Percentiles rank a stretch among this genome's conserved stretches.
phyloP scores from a whole-genome alignment of 2,797 vertebrate genomes.

The Neosilurus hyrtlii region DNA sequence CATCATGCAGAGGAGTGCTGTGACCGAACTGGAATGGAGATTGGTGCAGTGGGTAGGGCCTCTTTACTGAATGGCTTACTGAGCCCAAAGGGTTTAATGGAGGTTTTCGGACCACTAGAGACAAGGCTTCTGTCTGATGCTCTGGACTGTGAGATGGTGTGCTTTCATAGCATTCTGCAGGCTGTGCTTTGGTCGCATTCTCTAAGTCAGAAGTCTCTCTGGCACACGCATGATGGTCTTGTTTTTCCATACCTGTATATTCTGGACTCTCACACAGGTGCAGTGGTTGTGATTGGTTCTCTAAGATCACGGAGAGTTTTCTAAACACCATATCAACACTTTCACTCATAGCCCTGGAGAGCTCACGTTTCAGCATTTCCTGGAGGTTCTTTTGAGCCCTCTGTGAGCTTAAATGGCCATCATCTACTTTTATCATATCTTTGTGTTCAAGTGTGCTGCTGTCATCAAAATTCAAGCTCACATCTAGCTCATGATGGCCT shows the following conservation, averaged over 20 bases:
- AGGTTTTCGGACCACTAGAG: constrained; percentile 72
- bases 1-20: constrained; percentile 73
- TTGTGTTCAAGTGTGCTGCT: constrained; percentile 46
- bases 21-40: constrained; percentile 71
- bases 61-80: constrained; percentile 69
- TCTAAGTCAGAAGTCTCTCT: constrained; percentile 64
- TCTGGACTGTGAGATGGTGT: constrained; percentile 66
- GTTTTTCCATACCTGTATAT: constrained; percentile 60
- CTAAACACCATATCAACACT: constrained; percentile 85
- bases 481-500: constrained; percentile 33
- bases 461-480: constrained; percentile 51
- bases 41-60: constrained; percentile 70
- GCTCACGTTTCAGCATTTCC: constrained; percentile 81
- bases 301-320: constrained; percentile 67
- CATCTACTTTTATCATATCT: constrained; percentile 57
- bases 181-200: constrained; percentile 60
- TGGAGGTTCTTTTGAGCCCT: constrained; percentile 71
- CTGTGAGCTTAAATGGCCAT: constrained; percentile 57
- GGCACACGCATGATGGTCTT: constrained; percentile 54
- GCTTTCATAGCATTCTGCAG: constrained; percentile 70
- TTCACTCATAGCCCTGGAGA: constrained; percentile 76
- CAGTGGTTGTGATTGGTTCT: constrained; percentile 65
- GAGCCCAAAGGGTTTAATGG: constrained; percentile 63
- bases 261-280: constrained; percentile 57
- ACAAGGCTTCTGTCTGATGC: constrained; percentile 71